Percentiles rank a stretch among this genome's conserved stretches.
Conservation (phyloP, 2,113 vertebrate species). For the Mesoclemmys tuberculata region DNA sequence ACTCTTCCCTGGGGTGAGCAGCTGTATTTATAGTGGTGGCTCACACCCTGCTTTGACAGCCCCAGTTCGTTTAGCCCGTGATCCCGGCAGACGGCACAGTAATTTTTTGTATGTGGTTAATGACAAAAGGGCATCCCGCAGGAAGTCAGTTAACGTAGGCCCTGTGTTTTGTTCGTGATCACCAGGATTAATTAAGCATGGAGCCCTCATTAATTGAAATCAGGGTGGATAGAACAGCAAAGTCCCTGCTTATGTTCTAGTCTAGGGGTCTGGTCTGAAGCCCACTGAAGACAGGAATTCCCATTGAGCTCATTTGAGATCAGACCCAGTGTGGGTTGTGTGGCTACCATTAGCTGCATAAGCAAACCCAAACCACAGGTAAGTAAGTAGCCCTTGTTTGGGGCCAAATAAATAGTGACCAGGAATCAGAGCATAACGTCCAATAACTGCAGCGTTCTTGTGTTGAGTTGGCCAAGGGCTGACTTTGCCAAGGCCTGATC, state of each 20-base stretch:
- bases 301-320: accelerated
- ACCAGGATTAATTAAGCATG: constrained; percentile 67
- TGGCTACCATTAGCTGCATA: neutral
- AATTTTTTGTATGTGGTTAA: neutral
- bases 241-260: neutral
- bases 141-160: constrained; percentile 42
- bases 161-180: neutral
- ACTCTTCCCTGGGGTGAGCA: accelerated
- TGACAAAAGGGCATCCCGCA: constrained; percentile 14
- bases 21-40: neutral
- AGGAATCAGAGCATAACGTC: neutral
- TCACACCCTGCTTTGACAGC: accelerated
- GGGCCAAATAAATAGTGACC: neutral
- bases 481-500: neutral
- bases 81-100: neutral
- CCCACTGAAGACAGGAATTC: neutral
- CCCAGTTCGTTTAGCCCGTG: neutral
- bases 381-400: neutral
- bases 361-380: neutral
- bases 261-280: neutral
- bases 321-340: neutral
- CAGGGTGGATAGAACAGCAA: neutral
- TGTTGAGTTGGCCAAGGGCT: neutral
- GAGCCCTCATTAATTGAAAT: constrained; percentile 54
- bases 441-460: neutral